Percentiles rank a stretch among this genome's conserved stretches.
phyloP scores from a whole-genome alignment of 2,113 vertebrate genomes.

The Romanogobio albipinnatus region DNA sequence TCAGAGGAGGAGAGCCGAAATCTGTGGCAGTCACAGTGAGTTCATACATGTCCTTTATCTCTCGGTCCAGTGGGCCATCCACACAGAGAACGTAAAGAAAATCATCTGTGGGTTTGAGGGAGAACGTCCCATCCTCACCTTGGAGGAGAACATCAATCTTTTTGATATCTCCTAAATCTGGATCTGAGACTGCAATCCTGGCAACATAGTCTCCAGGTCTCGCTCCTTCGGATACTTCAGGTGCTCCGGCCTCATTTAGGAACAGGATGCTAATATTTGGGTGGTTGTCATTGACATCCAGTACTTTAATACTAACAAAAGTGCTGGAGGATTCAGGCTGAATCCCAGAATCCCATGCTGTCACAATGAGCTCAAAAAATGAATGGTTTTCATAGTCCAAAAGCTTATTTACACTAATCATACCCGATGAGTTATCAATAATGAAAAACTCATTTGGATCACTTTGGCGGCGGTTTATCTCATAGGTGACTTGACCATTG shows the following conservation, averaged over 20 bases:
- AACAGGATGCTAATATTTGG: conserved; percentile 83
- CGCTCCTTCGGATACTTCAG: conserved; percentile 83
- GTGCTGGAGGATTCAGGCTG: conserved; percentile 84
- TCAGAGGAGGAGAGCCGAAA: conserved; percentile 78
- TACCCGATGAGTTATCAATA: conserved; percentile 80
- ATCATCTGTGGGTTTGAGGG: conserved; percentile 72
- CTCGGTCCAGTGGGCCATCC: conserved; percentile 80
- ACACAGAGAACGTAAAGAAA: conserved; percentile 85
- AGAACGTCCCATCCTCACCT: conserved; percentile 78
- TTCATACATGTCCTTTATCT: conserved; percentile 79
- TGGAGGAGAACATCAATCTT: conserved; percentile 68
- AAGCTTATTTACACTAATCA: conserved; percentile 77
- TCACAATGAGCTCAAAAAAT: conserved; percentile 83
- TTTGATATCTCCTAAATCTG: conserved; percentile 72
- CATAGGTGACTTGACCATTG: conserved; percentile 82
- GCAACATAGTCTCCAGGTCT: conserved; percentile 83
- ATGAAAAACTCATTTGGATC: conserved; percentile 74
- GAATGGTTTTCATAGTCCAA: conserved; percentile 84
- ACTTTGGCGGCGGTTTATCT: conserved; percentile 78
- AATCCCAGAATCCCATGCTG: conserved; percentile 81
- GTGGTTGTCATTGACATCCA: conserved; percentile 90
- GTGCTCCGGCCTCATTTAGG: conserved; percentile 82
- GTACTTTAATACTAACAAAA: conserved; percentile 80
- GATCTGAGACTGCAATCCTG: conserved; percentile 86
- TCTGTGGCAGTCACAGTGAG: conserved; percentile 82